phyloP scores from a whole-genome alignment of 2,888 invertebrate genomes.

The Drosophila peninsularis region DNA sequence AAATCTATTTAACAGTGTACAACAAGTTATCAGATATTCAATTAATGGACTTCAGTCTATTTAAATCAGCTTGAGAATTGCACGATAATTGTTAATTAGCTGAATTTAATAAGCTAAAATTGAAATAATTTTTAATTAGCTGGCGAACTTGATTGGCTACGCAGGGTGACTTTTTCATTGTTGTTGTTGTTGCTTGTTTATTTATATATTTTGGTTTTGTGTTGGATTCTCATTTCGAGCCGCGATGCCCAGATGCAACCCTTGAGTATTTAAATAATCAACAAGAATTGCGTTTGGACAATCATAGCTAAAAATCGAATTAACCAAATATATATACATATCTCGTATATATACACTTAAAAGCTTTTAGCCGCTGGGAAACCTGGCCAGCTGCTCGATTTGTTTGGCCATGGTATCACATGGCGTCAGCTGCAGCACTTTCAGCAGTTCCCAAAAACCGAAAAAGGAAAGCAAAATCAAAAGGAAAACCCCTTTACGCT shows the following conservation, averaged over 20 bases:
- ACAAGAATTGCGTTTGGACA: conserved; percentile 86
- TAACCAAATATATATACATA: conserved; percentile 61
- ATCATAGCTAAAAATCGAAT: conserved; percentile 85
- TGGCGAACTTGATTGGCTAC: conserved; percentile 9
- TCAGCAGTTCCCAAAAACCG: conserved; percentile 22
- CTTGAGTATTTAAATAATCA: conserved; percentile 83
- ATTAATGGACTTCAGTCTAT: conserved; percentile 7
- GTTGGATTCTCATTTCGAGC: conserved; percentile 84
- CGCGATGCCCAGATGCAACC: conserved; percentile 85
- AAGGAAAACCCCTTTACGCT: conserved; percentile 22
- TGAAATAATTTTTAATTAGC: conserved; percentile 33
- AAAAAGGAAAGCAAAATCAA: background rate
- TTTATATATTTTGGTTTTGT: conserved; percentile 39
- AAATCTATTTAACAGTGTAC: conserved; percentile 2
- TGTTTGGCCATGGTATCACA: conserved; percentile 37
- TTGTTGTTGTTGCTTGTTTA: background rate
- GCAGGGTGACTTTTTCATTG: background rate
- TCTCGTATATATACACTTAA: conserved; percentile 9
- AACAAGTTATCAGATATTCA: conserved; percentile 6
- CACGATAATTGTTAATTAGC: conserved; percentile 32
- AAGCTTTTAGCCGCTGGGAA: conserved; percentile 50
- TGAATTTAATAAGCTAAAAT: conserved; percentile 7
- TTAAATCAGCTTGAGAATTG: conserved; percentile 8
- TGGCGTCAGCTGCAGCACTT: conserved; percentile 50
- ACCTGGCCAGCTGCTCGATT: conserved; percentile 32